A percentile compares a stretch with the other conserved stretches of the same genome.
phyloP scores from a whole-genome alignment of 2,888 invertebrate species.

The Tiliacea aurago region DNA sequence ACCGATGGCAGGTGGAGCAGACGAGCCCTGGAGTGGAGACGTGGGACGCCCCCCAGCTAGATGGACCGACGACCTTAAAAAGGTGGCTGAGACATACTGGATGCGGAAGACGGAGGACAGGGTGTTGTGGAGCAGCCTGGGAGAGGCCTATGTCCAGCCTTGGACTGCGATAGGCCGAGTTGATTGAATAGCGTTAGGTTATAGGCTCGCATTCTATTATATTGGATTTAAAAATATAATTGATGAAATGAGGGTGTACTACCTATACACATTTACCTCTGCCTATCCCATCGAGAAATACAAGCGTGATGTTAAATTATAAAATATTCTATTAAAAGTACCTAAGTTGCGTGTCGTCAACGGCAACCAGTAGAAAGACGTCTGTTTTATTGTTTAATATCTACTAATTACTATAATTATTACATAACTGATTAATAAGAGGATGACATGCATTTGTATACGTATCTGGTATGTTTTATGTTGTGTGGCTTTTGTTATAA shows the following conservation, averaged over 20 bases:
- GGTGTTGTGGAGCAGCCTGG: no score
- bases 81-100: no score
- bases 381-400: slow-evolving; percentile 1
- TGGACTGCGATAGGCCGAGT: no score
- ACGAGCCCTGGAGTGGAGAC: no score
- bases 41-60: no score
- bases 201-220: no score
- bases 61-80: no score
- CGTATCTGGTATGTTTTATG: neutral
- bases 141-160: no score
- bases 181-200: no score
- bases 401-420: slow-evolving; percentile 23
- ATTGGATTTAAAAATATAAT: neutral
- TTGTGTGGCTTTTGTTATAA: no score
- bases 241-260: neutral
- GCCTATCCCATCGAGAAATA: neutral
- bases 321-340: neutral
- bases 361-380: neutral
- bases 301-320: neutral
- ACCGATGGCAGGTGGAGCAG: no score
- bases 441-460: neutral
- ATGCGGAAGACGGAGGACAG: no score
- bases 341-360: slow-evolving; percentile 20
- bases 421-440: neutral
- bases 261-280: neutral